Conservation (phyloP, 2,888 invertebrate genomes). For the Drosophila austrosaltans region DNA sequence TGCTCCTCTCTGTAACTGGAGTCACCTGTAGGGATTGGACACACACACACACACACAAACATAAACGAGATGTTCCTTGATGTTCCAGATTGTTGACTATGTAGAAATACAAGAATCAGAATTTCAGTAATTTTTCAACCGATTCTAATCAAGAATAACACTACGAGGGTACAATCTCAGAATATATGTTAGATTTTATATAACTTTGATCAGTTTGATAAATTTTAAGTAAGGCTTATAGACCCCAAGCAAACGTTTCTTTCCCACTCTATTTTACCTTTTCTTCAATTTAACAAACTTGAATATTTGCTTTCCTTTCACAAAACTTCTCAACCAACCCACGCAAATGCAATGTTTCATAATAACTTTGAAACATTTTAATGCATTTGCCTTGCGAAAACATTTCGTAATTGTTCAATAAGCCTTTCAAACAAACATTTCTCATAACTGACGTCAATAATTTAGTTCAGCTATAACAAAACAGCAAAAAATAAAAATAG, state of each 20-base stretch:
- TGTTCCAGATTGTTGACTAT: neutral
- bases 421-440: constrained; percentile 16
- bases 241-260: too few relatives aligned
- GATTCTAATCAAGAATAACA: neutral
- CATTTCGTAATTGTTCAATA: neutral
- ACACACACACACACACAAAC: neutral
- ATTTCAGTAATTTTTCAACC: neutral
- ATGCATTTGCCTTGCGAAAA: neutral
- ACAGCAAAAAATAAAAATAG: constrained; percentile 4
- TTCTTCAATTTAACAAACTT: too few relatives aligned
- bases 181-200: too few relatives aligned
- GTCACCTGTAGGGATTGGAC: neutral
- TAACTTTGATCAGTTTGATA: too few relatives aligned
- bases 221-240: too few relatives aligned
- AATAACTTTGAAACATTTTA: neutral
- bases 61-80: neutral
- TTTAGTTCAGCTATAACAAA: neutral
- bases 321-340: neutral
- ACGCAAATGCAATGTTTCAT: neutral
- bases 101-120: too few relatives aligned
- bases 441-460: neutral
- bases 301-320: neutral
- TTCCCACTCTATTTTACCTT: too few relatives aligned
- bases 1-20: neutral
- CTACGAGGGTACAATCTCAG: too few relatives aligned